A percentile compares a stretch with the other conserved stretches of the same genome.
Conservation (phyloP, 2,797 vertebrate genomes). For the Eurystomus glaucurus region DNA sequence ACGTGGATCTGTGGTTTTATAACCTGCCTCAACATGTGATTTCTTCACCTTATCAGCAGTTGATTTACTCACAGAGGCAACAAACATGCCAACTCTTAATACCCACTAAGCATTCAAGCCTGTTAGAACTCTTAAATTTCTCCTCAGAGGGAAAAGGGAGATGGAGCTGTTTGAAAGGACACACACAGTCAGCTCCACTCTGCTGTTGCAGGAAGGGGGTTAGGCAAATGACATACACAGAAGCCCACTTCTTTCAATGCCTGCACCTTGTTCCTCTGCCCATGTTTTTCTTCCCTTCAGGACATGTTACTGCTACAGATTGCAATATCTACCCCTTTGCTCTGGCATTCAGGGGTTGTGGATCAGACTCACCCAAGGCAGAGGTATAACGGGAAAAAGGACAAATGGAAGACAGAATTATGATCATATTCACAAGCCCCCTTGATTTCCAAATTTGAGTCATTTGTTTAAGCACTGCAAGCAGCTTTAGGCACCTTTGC, state of each 20-base stretch:
- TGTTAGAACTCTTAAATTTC: not conserved
- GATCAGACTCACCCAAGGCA: not conserved
- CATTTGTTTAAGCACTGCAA: not conserved
- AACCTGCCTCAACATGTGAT: slow-evolving; percentile 68
- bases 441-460: not conserved
- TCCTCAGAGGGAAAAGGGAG: not conserved
- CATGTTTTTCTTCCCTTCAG: not conserved
- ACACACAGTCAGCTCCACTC: not conserved
- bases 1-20: slow-evolving; percentile 73
- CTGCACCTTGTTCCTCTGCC: not conserved
- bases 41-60: slow-evolving; percentile 67
- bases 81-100: slow-evolving; percentile 15
- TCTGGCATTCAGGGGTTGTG: not conserved
- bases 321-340: not conserved
- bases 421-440: not conserved
- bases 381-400: not conserved
- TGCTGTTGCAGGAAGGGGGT: not conserved
- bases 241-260: not conserved
- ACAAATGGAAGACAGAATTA: not conserved
- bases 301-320: fast-evolving
- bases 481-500: not conserved
- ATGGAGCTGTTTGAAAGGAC: not conserved
- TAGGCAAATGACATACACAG: not conserved
- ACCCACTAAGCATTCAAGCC: not conserved
- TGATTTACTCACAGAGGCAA: slow-evolving; percentile 44